phyloP scores from a whole-genome alignment of 92 coral and sea anemone species.

The Chrysogorgia sp. region DNA sequence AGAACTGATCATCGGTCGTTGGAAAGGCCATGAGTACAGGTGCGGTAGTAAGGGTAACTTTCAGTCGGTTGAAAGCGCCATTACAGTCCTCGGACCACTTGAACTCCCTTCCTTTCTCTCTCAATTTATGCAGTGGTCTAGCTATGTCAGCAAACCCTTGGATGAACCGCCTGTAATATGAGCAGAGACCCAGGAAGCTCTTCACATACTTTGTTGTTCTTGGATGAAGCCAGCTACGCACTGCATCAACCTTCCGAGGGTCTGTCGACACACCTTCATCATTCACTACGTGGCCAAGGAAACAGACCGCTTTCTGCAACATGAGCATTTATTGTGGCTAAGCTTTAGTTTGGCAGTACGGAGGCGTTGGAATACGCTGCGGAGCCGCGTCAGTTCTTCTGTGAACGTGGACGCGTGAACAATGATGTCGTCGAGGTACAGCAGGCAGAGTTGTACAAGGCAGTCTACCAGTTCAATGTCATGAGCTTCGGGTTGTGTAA shows the following conservation, averaged over 20 bases:
- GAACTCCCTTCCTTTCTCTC: slow-evolving; percentile 34
- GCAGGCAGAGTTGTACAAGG: slow-evolving; percentile 39
- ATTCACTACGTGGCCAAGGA: slow-evolving; percentile 60
- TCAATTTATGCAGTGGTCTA: slow-evolving; percentile 26
- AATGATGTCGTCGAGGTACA: slow-evolving; percentile 53
- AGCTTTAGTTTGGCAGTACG: slow-evolving; percentile 47
- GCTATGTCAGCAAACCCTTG: slow-evolving; percentile 35
- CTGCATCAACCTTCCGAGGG: slow-evolving; percentile 30
- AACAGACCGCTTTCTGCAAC: slow-evolving; percentile 39
- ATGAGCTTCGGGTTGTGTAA: no score
- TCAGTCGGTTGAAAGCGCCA: slow-evolving; percentile 31
- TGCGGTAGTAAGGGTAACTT: slow-evolving; percentile 25
- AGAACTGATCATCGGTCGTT: slow-evolving; percentile 9
- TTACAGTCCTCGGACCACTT: slow-evolving; percentile 44
- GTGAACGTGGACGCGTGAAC: slow-evolving; percentile 45
- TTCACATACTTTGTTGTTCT: slow-evolving; percentile 1
- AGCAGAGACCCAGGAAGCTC: slow-evolving; percentile 42
- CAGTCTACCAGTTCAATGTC: slow-evolving; percentile 39
- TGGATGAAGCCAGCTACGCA: slow-evolving; percentile 41
- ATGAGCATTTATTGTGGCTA: slow-evolving; percentile 58
- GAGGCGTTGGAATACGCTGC: slow-evolving; percentile 37
- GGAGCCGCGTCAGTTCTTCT: slow-evolving; percentile 37
- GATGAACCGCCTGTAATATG: slow-evolving; percentile 46
- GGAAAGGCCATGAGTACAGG: slow-evolving; percentile 52
- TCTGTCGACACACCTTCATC: no score